A percentile compares a stretch with the other conserved stretches of the same genome.
Evolutionary conservation across 2,888 invertebrate species (phyloP).

Genomic region (Lypha dubia): DNA sequence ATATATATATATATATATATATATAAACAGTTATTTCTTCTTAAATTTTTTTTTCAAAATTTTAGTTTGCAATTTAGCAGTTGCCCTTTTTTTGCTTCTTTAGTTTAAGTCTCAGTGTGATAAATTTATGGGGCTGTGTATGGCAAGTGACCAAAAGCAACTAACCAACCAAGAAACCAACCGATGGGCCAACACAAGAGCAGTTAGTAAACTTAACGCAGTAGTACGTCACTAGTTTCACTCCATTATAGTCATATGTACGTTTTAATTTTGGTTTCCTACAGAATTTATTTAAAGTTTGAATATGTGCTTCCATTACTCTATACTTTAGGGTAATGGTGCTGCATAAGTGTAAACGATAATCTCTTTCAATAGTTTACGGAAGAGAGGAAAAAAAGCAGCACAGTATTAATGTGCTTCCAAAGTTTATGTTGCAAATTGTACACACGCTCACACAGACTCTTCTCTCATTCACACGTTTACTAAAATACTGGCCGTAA

Average conservation of each 20-base stretch:
- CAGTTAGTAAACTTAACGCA: slow-evolving; percentile 40
- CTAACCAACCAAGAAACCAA: slow-evolving; percentile 33
- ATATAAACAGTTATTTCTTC: slow-evolving; percentile 32
- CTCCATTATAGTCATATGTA: slow-evolving; percentile 42
- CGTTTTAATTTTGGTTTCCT: slow-evolving; percentile 45
- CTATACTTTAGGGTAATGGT: slow-evolving; percentile 58
- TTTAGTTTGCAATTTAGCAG: slow-evolving; percentile 32
- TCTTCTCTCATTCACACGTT: too few relatives aligned
- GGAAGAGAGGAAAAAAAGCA: background rate
- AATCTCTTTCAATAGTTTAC: slow-evolving; percentile 71
- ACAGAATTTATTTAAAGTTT: slow-evolving; percentile 16
- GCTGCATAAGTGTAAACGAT: slow-evolving; percentile 66
- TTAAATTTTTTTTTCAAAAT: slow-evolving; percentile 31
- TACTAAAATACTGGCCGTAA: slow-evolving; percentile 52
- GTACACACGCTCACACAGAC: background rate
- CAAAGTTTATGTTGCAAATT: slow-evolving; percentile 57
- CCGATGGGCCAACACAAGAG: slow-evolving; percentile 26
- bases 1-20: too few relatives aligned
- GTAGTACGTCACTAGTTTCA: slow-evolving; percentile 42
- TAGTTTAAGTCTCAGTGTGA: slow-evolving; percentile 63
- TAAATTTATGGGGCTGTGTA: slow-evolving; percentile 69
- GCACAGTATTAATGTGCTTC: slow-evolving; percentile 63
- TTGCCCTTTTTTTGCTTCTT: slow-evolving; percentile 18
- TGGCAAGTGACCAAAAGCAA: slow-evolving; percentile 68
- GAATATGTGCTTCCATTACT: slow-evolving; percentile 39